phyloP scores from a whole-genome alignment of 2,888 invertebrate species.

The Dasysyrphus albostriatus region DNA sequence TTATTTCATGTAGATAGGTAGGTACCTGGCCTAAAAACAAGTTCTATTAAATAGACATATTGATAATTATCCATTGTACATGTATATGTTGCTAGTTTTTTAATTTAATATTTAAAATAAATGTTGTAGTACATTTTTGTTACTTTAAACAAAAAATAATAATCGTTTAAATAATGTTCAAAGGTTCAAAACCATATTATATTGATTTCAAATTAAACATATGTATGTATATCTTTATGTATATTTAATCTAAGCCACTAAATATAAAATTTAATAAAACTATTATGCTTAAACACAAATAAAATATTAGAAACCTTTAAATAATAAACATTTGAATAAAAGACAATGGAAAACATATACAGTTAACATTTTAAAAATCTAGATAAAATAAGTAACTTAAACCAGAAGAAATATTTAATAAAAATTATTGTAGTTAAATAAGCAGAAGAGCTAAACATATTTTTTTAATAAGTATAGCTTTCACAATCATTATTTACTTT shows the following conservation, averaged over 20 bases:
- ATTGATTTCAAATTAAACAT: slow-evolving; percentile 10
- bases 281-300: slow-evolving; percentile 65
- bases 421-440: slow-evolving; percentile 59
- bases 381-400: slow-evolving; percentile 77
- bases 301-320: slow-evolving; percentile 66
- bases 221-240: slow-evolving; percentile 30
- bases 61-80: too few relatives aligned
- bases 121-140: neutral
- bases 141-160: neutral
- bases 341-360: slow-evolving; percentile 70
- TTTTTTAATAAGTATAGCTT: slow-evolving; percentile 31
- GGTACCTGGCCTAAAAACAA: neutral
- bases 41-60: neutral
- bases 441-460: slow-evolving; percentile 45
- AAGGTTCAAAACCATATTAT: neutral
- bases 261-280: slow-evolving; percentile 56
- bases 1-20: too few relatives aligned
- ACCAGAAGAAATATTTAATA: slow-evolving; percentile 60
- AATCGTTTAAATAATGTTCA: neutral
- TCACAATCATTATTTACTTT: slow-evolving; percentile 13
- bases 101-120: neutral
- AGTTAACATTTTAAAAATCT: slow-evolving; percentile 79
- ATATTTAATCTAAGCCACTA: slow-evolving; percentile 42
- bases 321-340: slow-evolving; percentile 58
- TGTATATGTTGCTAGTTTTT: neutral